These are phyloP conservation scores for Lycaon pictus DNA, from an alignment of 2,113 vertebrate species.

Conservation along the genomic window DNA sequence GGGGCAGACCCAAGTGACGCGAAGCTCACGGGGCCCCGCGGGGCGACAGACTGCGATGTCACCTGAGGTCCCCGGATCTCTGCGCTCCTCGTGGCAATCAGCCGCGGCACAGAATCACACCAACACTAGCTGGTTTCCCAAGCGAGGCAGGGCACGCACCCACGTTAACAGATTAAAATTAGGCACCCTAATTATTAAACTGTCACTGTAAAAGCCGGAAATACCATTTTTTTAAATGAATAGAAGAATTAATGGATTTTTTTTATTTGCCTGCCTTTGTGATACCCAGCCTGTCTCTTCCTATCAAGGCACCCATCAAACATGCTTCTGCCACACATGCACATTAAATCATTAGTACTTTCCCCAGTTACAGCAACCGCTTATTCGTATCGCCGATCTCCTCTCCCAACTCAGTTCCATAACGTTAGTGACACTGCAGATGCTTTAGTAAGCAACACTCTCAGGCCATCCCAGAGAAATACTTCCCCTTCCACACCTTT, in stretches of 20 bases:
- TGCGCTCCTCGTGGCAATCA: not conserved
- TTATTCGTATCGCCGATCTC: constrained; percentile 58
- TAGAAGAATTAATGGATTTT: constrained; percentile 55
- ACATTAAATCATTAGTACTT: constrained; percentile 70
- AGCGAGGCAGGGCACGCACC: not conserved
- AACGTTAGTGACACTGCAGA: constrained; percentile 6
- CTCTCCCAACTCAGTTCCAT: constrained; percentile 37
- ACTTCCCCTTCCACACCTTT: not conserved
- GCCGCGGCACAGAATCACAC: not conserved
- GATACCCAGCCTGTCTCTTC: constrained; percentile 63
- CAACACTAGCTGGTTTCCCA: not conserved
- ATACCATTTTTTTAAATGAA: constrained; percentile 15
- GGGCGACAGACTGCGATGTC: not conserved
- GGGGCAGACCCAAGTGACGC: rapidly evolving
- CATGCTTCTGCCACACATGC: constrained; percentile 52
- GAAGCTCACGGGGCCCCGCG: not conserved
- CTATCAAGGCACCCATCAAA: constrained; percentile 60
- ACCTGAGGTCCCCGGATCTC: not conserved
- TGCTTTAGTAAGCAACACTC: constrained; percentile 8
- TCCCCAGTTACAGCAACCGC: constrained; percentile 60
- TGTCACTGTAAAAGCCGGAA: constrained; percentile 47
- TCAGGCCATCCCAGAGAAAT: not conserved
- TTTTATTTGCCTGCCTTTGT: constrained; percentile 52
- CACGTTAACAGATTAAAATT: constrained; percentile 69
- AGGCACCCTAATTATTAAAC: constrained; percentile 58